Evolutionary conservation across 1,140 invertebrate genomes (phyloP).

Genomic region (Parapsyche elsis): DNA sequence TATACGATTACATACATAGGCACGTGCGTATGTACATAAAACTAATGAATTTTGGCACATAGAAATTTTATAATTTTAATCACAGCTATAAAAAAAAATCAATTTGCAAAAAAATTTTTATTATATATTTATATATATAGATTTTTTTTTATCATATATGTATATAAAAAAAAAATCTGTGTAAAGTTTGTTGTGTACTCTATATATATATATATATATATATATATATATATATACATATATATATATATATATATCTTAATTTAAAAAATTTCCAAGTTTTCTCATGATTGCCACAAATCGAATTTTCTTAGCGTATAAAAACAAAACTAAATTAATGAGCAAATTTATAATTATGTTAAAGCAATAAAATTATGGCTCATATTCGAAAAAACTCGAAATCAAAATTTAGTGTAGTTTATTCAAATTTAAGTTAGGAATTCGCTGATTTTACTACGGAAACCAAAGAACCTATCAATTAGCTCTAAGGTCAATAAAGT

Average conservation of each 20-base stretch:
- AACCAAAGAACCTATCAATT: too few species aligned
- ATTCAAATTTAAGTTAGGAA: too few species aligned
- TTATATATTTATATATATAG: slow-evolving; percentile 25
- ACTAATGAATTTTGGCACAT: slow-evolving; percentile 32
- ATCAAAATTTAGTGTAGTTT: too few species aligned
- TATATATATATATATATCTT: slow-evolving; percentile 35
- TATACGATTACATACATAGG: not conserved
- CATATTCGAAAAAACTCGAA: not conserved
- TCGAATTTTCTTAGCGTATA: slow-evolving; percentile 11
- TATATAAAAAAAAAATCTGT: slow-evolving; percentile 40
- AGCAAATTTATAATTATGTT: slow-evolving; percentile 3
- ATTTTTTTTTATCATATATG: slow-evolving; percentile 20
- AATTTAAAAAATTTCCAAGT: slow-evolving; percentile 54
- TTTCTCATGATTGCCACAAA: slow-evolving; percentile 52
- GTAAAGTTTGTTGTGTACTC: slow-evolving; percentile 29
- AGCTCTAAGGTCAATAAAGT: too few species aligned
- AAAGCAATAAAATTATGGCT: slow-evolving; percentile 21
- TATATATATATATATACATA: not conserved
- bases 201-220: slow-evolving; percentile 3
- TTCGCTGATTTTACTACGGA: too few species aligned
- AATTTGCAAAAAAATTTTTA: slow-evolving; percentile 18
- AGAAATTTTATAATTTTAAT: slow-evolving; percentile 46
- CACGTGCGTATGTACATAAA: not conserved
- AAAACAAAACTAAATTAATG: slow-evolving; percentile 14
- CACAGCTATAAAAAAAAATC: slow-evolving; percentile 52